A percentile compares a stretch with the other conserved stretches of the same genome.
phyloP scores from a whole-genome alignment of 2,888 invertebrate genomes.

The Tanaodytes sp. region DNA sequence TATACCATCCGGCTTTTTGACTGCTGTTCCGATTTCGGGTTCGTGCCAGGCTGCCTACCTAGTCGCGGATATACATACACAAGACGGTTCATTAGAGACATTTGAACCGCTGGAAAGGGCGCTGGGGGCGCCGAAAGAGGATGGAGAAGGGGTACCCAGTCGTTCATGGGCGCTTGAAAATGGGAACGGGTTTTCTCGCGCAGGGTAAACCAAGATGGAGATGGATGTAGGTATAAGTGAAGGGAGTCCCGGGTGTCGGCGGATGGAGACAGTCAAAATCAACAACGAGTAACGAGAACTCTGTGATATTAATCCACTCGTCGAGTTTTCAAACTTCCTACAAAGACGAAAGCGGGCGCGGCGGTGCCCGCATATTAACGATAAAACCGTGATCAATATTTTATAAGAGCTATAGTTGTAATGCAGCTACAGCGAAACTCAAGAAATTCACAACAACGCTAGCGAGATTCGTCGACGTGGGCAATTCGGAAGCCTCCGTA shows the following conservation, averaged over 20 bases:
- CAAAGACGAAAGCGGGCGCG: conserved; percentile 68
- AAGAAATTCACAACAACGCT: conserved; percentile 52
- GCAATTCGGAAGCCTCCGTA: conserved; percentile 31
- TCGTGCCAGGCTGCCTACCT: too few relatives aligned
- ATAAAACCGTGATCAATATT: conserved; percentile 72
- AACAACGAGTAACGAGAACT: conserved; percentile 73
- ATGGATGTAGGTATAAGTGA: conserved; percentile 44
- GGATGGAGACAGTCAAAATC: conserved; percentile 72
- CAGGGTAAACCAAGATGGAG: conserved; percentile 52
- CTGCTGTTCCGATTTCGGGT: too few relatives aligned
- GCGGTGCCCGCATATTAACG: conserved; percentile 67
- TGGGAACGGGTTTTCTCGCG: conserved; percentile 54
- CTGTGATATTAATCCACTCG: conserved; percentile 74
- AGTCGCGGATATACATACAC: conserved; percentile 72
- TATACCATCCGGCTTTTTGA: too few relatives aligned
- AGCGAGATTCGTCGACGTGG: conserved; percentile 27
- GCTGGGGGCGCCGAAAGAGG: conserved; percentile 40
- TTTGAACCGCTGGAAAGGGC: conserved; percentile 69
- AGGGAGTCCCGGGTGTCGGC: conserved; percentile 52
- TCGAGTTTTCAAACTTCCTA: conserved; percentile 73
- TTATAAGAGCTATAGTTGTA: conserved; percentile 60
- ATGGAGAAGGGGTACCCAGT: conserved; percentile 39
- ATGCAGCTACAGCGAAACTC: conserved; percentile 49
- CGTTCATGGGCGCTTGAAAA: conserved; percentile 53
- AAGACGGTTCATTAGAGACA: conserved; percentile 73